Percentiles rank a stretch among this genome's conserved stretches.
These are phyloP conservation scores for Zoanthus sansibaricus DNA, from an alignment of 92 coral and sea anemone genomes.

Conservation along the genomic window DNA sequence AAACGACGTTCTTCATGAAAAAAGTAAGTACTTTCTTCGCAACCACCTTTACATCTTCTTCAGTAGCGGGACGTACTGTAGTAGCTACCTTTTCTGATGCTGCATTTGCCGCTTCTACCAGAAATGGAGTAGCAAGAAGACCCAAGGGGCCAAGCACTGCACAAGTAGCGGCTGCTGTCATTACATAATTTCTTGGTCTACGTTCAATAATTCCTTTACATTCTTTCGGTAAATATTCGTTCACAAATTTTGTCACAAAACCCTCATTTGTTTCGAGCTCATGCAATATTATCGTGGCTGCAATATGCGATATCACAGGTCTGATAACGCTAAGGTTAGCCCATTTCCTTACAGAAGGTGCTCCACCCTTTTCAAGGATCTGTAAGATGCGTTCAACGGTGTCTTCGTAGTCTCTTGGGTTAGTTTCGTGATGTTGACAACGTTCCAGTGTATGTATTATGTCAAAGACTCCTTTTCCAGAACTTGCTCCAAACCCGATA, in stretches of 20 bases:
- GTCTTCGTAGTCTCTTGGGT: background rate
- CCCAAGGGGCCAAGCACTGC: no score
- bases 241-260: constrained; percentile 40
- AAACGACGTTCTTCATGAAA: no score
- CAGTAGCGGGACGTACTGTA: background rate
- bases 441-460: background rate
- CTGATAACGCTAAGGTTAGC: constrained; percentile 21
- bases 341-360: constrained; percentile 58
- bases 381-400: constrained; percentile 20
- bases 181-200: no score
- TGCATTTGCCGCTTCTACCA: no score
- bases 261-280: background rate
- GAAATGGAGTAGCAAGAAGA: no score
- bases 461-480: constrained; percentile 31
- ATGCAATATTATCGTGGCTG: constrained; percentile 25
- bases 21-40: background rate
- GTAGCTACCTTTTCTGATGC: no score
- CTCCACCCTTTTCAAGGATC: constrained; percentile 54
- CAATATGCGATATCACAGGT: background rate
- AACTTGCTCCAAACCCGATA: constrained; percentile 54
- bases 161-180: no score
- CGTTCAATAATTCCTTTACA: constrained; percentile 4
- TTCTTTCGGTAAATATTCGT: constrained; percentile 46
- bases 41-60: background rate
- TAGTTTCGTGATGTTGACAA: no score